Evolutionary conservation across 1,140 invertebrate species (phyloP).

Genomic region (Eumeta japonica): DNA sequence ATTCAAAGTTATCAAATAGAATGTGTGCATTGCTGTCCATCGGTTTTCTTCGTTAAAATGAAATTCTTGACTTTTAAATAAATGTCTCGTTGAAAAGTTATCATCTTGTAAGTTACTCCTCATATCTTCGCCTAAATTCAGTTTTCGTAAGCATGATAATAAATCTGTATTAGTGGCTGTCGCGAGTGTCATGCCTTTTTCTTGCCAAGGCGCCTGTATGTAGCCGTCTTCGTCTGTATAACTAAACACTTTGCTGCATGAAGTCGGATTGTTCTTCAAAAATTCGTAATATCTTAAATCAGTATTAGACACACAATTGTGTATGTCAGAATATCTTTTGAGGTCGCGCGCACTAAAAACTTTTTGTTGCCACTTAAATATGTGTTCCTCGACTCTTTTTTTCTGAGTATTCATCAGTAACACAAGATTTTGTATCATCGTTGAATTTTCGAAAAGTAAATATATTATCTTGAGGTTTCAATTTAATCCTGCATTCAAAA

Average conservation of each 20-base stretch:
- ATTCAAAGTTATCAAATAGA: conserved; percentile 36
- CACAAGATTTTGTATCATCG: conserved; percentile 23
- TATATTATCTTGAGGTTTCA: conserved; percentile 32
- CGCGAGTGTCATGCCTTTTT: conserved; percentile 10
- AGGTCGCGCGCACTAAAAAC: conserved; percentile 34
- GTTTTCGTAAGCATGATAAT: conserved; percentile 18
- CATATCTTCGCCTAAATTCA: conserved; percentile 18
- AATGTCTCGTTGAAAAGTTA: conserved; percentile 19
- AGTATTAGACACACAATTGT: conserved; percentile 30
- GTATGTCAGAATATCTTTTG: conserved; percentile 24
- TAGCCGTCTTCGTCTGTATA: conserved; percentile 38
- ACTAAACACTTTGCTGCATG: conserved; percentile 33
- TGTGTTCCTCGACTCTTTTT: conserved; percentile 25
- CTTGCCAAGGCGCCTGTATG: conserved; percentile 22
- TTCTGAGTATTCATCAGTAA: conserved; percentile 15
- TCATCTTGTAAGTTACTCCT: conserved; percentile 9
- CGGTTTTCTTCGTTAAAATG: conserved; percentile 11
- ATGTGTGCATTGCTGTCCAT: conserved; percentile 41
- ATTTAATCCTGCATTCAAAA: conserved; percentile 38
- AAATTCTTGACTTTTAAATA: conserved; percentile 31
- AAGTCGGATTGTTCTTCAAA: conserved; percentile 18
- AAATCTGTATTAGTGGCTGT: conserved; percentile 13
- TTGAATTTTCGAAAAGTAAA: conserved; percentile 39
- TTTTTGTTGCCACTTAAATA: conserved; percentile 51
- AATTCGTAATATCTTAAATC: conserved; percentile 32